Conservation (phyloP, 2,888 invertebrate genomes). For the Limnephilus auricula region DNA sequence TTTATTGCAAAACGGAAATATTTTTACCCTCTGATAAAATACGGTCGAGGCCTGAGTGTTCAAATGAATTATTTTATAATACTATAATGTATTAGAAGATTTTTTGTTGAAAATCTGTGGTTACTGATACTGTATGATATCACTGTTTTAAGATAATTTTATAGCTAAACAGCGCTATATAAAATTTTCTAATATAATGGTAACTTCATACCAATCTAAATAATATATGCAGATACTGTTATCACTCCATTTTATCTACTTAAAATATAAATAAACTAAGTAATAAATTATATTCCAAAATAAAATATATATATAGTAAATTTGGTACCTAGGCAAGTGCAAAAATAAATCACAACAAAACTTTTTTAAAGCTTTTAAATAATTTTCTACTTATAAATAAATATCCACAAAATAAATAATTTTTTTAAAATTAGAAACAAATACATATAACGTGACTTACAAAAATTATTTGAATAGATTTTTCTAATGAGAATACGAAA, state of each 20-base stretch:
- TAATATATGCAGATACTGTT: not conserved
- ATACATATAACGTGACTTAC: not conserved
- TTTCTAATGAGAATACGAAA: too few species aligned
- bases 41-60: too few species aligned
- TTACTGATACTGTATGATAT: not conserved
- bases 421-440: not conserved
- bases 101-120: not conserved
- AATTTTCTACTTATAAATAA: not conserved
- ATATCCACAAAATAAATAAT: not conserved
- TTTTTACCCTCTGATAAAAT: too few species aligned
- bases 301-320: not conserved
- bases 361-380: too few species aligned
- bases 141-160: not conserved
- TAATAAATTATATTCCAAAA: not conserved
- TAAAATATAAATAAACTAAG: not conserved
- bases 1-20: too few species aligned
- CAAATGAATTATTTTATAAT: too few species aligned
- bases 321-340: not conserved
- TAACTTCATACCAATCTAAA: not conserved
- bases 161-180: not conserved
- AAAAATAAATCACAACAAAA: not conserved
- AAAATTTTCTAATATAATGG: not conserved
- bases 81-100: not conserved
- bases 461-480: too few species aligned
- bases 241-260: not conserved